Conservation (phyloP, 2,888 invertebrate genomes). For the Herminia tarsipennalis region DNA sequence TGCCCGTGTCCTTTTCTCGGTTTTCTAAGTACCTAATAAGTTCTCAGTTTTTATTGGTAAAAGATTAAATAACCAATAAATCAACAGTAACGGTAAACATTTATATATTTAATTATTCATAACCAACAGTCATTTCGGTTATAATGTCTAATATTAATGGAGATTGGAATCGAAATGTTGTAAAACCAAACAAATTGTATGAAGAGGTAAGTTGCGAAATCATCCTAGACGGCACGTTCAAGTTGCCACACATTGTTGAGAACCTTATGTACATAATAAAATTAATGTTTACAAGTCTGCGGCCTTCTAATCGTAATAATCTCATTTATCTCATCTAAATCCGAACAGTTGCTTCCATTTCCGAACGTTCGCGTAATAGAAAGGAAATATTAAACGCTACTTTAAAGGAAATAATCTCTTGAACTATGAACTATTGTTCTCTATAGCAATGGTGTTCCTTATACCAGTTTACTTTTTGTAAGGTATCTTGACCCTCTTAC, state of each 20-base stretch:
- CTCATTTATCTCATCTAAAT: conserved; percentile 41
- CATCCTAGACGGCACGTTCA: conserved; percentile 21
- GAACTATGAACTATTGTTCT: too few species aligned
- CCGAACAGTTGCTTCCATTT: conserved; percentile 13
- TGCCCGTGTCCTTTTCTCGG: too few species aligned
- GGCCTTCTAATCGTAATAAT: conserved; percentile 55
- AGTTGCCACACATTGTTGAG: conserved; percentile 42
- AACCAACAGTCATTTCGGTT: not conserved
- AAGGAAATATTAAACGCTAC: not conserved
- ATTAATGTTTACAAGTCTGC: conserved; percentile 57
- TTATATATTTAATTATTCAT: conserved; percentile 5
- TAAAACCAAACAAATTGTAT: conserved; percentile 28
- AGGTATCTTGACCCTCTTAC: too few species aligned
- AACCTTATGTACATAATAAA: conserved; percentile 41
- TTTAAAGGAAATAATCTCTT: too few species aligned
- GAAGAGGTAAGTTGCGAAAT: conserved; percentile 25
- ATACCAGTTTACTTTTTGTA: too few species aligned
- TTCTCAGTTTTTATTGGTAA: too few species aligned
- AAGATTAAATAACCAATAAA: too few species aligned
- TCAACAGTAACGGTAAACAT: not conserved
- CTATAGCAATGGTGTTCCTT: too few species aligned
- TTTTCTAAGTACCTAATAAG: too few species aligned
- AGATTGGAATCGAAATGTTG: conserved; percentile 10
- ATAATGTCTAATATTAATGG: conserved; percentile 2
- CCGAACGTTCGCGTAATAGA: not conserved